Base-by-base conservation (phyloP, 2,797 vertebrate species). In the Tenualosa ilisha region DNA sequence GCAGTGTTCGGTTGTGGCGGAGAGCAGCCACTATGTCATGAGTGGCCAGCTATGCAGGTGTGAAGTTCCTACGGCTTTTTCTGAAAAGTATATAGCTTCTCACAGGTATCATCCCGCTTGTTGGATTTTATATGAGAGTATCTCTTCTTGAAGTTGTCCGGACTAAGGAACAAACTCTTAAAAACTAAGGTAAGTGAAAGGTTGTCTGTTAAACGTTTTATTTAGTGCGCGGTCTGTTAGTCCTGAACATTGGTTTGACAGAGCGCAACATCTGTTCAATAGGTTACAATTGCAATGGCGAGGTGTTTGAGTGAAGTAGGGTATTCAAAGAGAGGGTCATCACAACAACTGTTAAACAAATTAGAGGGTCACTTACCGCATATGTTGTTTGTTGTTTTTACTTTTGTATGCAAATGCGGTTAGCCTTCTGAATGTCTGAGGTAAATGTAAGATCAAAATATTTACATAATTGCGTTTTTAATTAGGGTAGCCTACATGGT, bases 191-290 rank as follows among this genome's bases (percentile, higher is more conserved):
- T 79, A 79, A 37, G 15, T 40, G 7, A 40, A 31, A 72, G 15
- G 68, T 72, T 7, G 37, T 72, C 20, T 37, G n/a, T 40, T 17
- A 5, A 37, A 12, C 37, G 6, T 37, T 75, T 72, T 40, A 40
- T 17, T 31, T 46, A 46, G 72, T 46, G 43, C 72, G 26, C 37
- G 37, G 40, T 79, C 40, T 79, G 72, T 79, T 79, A 43, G 72
- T 79, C 37, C 40, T 79, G 40, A 9, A 46, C 22, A 31, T 13
- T 65, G 31, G 72, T 17, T 79, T 79, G 72, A 79, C 72, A 79
- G 40, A 79, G 72, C 72, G 72, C 72, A 79, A 79, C 72, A 79
- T 79, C 72, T 79, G 72, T 43, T 79, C 72, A 43, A 79, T 79
- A 43, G 40, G 72, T 79, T 79, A 46, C 72, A 79, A 79, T 79